Conservation (phyloP, 1,140 invertebrate species). For the Drosophila prosaltans region DNA sequence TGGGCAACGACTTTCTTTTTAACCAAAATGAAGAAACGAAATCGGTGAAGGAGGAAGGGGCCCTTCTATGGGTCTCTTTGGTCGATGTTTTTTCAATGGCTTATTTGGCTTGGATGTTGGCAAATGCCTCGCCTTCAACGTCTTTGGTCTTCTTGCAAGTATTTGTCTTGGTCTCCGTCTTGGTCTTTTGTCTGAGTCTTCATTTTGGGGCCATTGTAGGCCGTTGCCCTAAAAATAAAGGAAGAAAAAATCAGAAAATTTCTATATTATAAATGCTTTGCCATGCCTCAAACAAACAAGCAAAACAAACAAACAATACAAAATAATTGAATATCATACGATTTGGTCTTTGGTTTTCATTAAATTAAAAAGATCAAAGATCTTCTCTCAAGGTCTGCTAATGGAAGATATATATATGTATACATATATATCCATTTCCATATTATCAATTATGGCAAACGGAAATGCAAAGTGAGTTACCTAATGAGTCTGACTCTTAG, state of each 20-base stretch:
- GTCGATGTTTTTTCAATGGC: slow-evolving; percentile 41
- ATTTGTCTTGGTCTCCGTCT: background rate
- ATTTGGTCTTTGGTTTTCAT: slow-evolving; percentile 1
- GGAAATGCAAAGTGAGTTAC: slow-evolving; percentile 7
- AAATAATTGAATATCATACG: background rate
- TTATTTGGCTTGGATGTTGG: slow-evolving; percentile 62
- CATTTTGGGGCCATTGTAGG: slow-evolving; percentile 71
- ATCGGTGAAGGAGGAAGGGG: slow-evolving; percentile 13
- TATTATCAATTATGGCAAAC: slow-evolving; percentile 18
- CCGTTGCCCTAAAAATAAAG: slow-evolving; percentile 73
- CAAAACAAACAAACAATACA: too few relatives aligned
- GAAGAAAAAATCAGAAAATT: slow-evolving; percentile 68
- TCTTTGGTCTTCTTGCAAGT: background rate
- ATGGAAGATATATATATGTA: background rate
- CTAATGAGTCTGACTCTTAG: background rate
- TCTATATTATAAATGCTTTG: slow-evolving; percentile 79
- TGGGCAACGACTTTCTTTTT: slow-evolving; percentile 73
- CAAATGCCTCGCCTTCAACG: slow-evolving; percentile 30
- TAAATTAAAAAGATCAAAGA: background rate
- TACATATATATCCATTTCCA: background rate
- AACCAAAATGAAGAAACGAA: slow-evolving; percentile 63
- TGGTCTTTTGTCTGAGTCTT: slow-evolving; percentile 26
- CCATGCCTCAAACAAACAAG: slow-evolving; percentile 61
- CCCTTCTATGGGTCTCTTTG: slow-evolving; percentile 33
- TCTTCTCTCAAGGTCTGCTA: background rate